Evolutionary conservation across 1,140 invertebrate genomes (phyloP), one percentile per base, ranked within the genome.

Genomic region (Glomeris maerens): DNA sequence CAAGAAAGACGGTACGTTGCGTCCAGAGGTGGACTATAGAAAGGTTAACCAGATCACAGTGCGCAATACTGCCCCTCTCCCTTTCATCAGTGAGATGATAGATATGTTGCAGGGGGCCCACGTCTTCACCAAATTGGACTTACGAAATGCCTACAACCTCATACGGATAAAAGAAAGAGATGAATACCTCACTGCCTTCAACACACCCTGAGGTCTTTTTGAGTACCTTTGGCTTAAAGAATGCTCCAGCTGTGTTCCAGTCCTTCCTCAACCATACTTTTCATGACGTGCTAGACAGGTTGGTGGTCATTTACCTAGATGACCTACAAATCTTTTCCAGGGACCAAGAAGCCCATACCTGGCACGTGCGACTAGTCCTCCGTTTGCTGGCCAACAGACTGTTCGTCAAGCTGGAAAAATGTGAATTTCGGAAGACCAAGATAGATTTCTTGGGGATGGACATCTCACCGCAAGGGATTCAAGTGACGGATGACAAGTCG

Each of bases 11-110:
- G n/a, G n/a, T n/a, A n/a, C n/a, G n/a, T n/a, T n/a, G n/a, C n/a
- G 31, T 13, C 31, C 17, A 13, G 31, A 13, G 17, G 17, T 36
- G 17, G 31, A 36, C 31, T 36, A 36, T 36, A 36, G 31, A 36
- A 36, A 36, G 17, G 10, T 36, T 13, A 61, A 52, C 42, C 28
- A 40, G 31, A 53, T 55, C 10, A 49, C 44, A 21, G 38, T 2
- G 36, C 10, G n/a, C 23, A 59, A 54, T 53, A 3, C n/a, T 47
- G 54, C 27, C 36, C 55, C 53, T 13, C 21, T n/a, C 25, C 36
- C 26, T 38, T 14, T n/a, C 13, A 22, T 39, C 26, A 27, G 47
- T 21, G 23, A 50, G 22, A 13, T 36, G 31, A 13, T 36, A 36
- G 17, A 36, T 17, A 36, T 13, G 17, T 13, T 36, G 10, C 10